phyloP scores from a whole-genome alignment of 2,113 vertebrate species.

The Cisticola juncidis region DNA sequence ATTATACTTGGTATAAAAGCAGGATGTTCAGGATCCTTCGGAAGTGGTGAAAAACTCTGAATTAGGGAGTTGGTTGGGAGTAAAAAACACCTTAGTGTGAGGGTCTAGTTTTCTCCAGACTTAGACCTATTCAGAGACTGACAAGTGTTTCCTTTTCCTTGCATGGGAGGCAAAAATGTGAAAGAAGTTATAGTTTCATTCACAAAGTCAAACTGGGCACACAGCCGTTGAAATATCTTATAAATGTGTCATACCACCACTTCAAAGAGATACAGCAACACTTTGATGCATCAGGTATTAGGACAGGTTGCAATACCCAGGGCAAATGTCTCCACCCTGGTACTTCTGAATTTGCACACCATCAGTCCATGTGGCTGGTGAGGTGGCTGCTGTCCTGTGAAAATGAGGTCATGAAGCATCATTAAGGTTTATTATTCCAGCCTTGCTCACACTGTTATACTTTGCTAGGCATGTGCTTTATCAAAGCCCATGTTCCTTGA shows the following conservation, averaged over 20 bases:
- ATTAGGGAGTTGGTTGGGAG: neutral
- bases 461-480: neutral
- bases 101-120: neutral
- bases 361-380: rapidly evolving
- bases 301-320: neutral
- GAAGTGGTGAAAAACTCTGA: neutral
- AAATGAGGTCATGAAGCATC: neutral
- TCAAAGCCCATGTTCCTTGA: neutral
- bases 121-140: neutral
- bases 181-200: neutral
- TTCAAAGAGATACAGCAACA: neutral
- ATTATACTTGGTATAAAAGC: neutral
- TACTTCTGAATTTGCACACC: neutral
- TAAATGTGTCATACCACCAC: neutral
- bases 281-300: neutral
- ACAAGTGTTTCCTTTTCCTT: neutral
- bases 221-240: neutral
- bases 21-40: neutral
- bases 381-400: neutral
- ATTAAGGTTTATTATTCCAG: neutral
- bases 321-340: neutral
- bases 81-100: neutral
- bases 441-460: neutral
- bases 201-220: neutral
- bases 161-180: neutral